Base-by-base conservation (phyloP, 2,797 vertebrate species). In the Periparus ater region DNA sequence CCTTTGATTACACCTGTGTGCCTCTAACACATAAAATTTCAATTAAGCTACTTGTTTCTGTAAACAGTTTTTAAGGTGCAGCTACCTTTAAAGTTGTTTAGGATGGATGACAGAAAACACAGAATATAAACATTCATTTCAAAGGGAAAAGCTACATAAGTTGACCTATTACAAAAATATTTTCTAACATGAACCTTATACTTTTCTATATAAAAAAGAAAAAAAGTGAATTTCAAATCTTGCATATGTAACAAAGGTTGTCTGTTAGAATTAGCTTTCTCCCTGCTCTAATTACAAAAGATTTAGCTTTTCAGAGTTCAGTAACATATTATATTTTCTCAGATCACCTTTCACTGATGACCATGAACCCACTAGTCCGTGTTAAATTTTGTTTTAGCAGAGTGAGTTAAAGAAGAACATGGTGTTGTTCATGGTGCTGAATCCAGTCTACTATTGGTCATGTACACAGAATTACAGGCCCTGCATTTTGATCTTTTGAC, bases 351-450 rank as follows among this genome's bases (percentile, higher is more conserved):
- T 85, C 40, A 32, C 12, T 21, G 26, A 36, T 66, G 30, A 22
- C 8, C 19, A 6, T 22, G 32, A 81, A 50, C 40, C 25, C 34
- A 25, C 32, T 54, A 36, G 44, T 48, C n/a, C 70, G 16, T 10
- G 14, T 66, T 25, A 58, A 62, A 45, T 66, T 79, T 62, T 63
- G 11, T 25, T 85, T 74, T 58, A 85, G 38, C 14, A 27, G 60
- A 74, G 13, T 23, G 40, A 61, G 15, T 55, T 53, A 60, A 79
- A 60, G 44, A 27, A 80, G 17, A 50, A 27, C 13, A 19, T 4
- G 30, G 34, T 95, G 68, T 32, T 94, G 86, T 94, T 94, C 71
- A 29, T 93, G 88, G 86, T 96, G 80, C 93, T 95, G 86, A 95
- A 94, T 80, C 25, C 67, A 82, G 10, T 17, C 51, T 36, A 13